These are phyloP conservation scores for Ligdia adustata DNA, from an alignment of 2,888 invertebrate genomes.

Conservation along the genomic window DNA sequence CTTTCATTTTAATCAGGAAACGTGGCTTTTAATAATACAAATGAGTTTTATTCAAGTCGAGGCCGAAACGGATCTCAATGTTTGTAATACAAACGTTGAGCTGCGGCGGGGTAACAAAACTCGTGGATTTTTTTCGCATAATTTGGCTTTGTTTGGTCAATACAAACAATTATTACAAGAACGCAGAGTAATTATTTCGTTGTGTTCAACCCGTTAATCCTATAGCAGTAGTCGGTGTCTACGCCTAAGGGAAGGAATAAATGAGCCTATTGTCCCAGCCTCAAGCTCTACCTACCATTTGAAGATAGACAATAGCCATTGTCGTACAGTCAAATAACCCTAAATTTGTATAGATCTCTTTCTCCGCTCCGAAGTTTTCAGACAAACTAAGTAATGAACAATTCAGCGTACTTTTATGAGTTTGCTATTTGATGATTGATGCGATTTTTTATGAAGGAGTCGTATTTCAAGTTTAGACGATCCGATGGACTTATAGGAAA, in stretches of 20 bases:
- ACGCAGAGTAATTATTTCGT: slow-evolving; percentile 63
- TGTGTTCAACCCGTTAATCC: slow-evolving; percentile 66
- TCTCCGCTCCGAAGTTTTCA: slow-evolving; percentile 57
- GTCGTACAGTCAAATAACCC: slow-evolving; percentile 69
- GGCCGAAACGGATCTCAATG: slow-evolving; percentile 17
- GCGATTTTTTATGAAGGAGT: slow-evolving; percentile 26
- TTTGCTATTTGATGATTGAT: slow-evolving; percentile 38
- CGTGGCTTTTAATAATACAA: slow-evolving; percentile 10
- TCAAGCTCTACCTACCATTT: slow-evolving; percentile 64
- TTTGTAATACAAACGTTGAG: slow-evolving; percentile 13
- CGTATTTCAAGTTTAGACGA: slow-evolving; percentile 21
- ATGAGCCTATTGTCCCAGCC: slow-evolving; percentile 70
- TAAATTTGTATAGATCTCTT: slow-evolving; percentile 70
- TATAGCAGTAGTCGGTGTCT: slow-evolving; percentile 63
- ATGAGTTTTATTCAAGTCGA: slow-evolving; percentile 7
- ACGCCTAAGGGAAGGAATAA: slow-evolving; percentile 73
- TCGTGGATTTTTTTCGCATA: slow-evolving; percentile 23
- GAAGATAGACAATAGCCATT: slow-evolving; percentile 75
- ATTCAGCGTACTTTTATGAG: slow-evolving; percentile 40
- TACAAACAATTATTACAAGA: slow-evolving; percentile 41
- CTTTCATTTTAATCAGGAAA: slow-evolving; percentile 9
- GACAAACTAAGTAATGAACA: slow-evolving; percentile 53
- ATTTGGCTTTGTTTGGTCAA: slow-evolving; percentile 30
- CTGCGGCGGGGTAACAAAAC: slow-evolving; percentile 8
- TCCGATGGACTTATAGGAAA: slow-evolving; percentile 29